Evolutionary conservation across 23 tunicate species (phyloP), one percentile per base, ranked within the genome.

Genomic region (Ciona savignyi): DNA sequence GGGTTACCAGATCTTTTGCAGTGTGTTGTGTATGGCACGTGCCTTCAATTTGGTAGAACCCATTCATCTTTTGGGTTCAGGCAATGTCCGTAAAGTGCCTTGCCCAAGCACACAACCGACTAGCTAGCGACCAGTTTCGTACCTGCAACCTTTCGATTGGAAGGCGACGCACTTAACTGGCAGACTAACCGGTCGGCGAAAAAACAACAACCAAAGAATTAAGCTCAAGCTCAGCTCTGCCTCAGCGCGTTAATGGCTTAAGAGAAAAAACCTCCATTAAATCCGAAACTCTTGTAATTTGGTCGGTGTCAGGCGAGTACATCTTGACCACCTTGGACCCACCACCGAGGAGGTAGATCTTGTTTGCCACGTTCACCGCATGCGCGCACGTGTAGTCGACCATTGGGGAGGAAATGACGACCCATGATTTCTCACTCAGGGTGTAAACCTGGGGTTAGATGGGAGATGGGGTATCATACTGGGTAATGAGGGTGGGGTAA

Each of bases 331-430:
- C 51, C 63, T 61, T 83, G 21, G 96, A 89, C 30, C 89, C 68
- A 63, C 96, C 96, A 4, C 96, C 96, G 29, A 89, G 73, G 74
- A 89, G 32, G 63, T 83, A 89, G 2, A 89, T 83, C 29, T 78
- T 66, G 30, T 71, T 71, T 15, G 63, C 19, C 26, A 81, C 4
- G 25, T 34, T 4, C 4, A 78, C 66, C 25, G 96, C 96, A 4
- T 83, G 77, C 4, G 96, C 96, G 74, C 96, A 89, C 56, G 96
- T 79, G 81, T 89, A 83, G 74, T 89, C 96, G 22, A 89, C 74
- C 42, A 19, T 25, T 1, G 81, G 63, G 6, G 80, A 70, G 33
- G 85, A 63, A 26, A 86, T 48, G 23, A 62, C 62, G 3, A 62
- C 62, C 96, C 96, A 89, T 2, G 21, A 20, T n/a, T 34, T 62